Base-by-base conservation (phyloP, 2,888 invertebrate species). In the Auanema sp. region DNA sequence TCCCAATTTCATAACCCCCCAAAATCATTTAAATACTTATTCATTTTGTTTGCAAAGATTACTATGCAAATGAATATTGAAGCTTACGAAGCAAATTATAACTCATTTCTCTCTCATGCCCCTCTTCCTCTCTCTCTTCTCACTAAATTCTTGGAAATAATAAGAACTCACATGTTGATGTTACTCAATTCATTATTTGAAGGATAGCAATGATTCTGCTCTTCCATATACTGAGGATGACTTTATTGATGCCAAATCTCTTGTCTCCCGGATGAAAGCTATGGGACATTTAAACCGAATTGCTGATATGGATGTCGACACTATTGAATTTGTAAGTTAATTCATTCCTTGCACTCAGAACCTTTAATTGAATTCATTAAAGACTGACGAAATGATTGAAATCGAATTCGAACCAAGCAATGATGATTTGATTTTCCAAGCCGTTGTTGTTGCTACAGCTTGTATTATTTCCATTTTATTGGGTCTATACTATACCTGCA, bases 331-430 rank as follows among this genome's bases (percentile, higher is more conserved):
- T 24, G 79, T 79, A 40, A 69, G 77, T 65, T 21, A 40, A 43
- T 44, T 33, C 12, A 18, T n/a, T n/a, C n/a, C n/a, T n/a, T n/a
- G 16, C 47, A 21, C 47, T 47, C 47, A 47, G 47, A 16, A 18
- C 10, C 47, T 3, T 18, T 18, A 47, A 21, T 18, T 18, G 47
- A 47, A 47, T 21, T 2, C 25, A 41, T 25, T 69, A 50, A 66
- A 79, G 79, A 68, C 67, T 6, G 71, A 73, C 1, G 66, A 73
- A 33, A 66, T 79, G 23, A 58, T 78, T 18, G 66, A 70, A 23
- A 68, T 79, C 58, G 79, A 79, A 57, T 72, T 68, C 52, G 66
- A 76, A 1, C 69, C 76, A n/a, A 75, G 76, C 69, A 79, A 79
- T 64, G 25, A 70, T 3, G 65, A 71, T 6, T 64, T 79, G 2